Evolutionary conservation across 2,888 invertebrate species (phyloP), one percentile per base, ranked within the genome.

Genomic region (Eudemis profundana): DNA sequence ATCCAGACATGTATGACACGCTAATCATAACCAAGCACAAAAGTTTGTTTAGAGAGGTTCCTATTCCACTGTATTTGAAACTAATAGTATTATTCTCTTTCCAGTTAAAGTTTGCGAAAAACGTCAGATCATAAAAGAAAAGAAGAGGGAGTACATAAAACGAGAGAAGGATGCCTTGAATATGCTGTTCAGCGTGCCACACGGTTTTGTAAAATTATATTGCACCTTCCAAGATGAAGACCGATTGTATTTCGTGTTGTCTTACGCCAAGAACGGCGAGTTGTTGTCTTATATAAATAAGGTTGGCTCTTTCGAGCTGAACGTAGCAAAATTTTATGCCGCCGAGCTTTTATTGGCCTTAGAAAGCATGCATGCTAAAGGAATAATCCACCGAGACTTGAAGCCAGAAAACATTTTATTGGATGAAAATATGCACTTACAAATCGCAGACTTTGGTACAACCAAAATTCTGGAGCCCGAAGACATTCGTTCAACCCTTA

Each of bases 101-200:
- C 61, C 94, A 97, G 97, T 99, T 83, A 99, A 99, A 95, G 98
- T 99, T n/a, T 96, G 98, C 87, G 97, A 98, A 81, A 99, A 99
- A 92, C 93, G 95, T 56, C 97, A 98, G 87, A 98, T 99, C 74
- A 94, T 98, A 74, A 94, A 96, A 72, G 98, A 99, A 89, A 96
- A 96, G 85, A 99, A 99, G 90, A 95, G 96, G 77, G 96, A 97
- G 81, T 98, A 98, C 87, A 96, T 99, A 66, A 96, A 96, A 84
- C 94, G 98, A 47, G 99, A 99, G 89, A 98, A 98, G 84, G 98
- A 98, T 82, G 97, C 98, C 23, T 93, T 99, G 84, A 96, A 97
- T 84, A 95, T 96, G 89, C 92, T 98, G 76, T 96, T 95, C 74
- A 94, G 95, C 69, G 94, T 95, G 74, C 94, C 95, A 67, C 96